Evolutionary conservation across 2,797 vertebrate genomes (phyloP), one percentile per base, ranked within the genome.

Genomic region (Dromococcyx pavoninus): DNA sequence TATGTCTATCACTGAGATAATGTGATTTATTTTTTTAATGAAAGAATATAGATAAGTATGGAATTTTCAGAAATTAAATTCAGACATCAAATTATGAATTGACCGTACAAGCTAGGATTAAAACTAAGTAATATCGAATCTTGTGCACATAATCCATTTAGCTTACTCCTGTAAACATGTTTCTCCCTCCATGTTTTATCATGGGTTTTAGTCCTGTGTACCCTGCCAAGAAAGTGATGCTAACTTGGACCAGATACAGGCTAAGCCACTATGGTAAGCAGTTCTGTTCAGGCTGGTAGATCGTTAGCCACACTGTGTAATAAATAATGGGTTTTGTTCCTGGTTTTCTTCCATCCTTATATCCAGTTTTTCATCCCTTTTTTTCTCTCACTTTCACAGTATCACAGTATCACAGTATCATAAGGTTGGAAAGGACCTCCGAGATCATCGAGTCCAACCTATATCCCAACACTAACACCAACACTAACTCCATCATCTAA

Each of bases 101-200:
- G 48, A 21, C 1, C 0, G 17, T 8, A 43, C 2, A 3, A 75
- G 27, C 17, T 18, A n/a, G 58, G 39, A 43, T 51, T 9, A 39
- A 0, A 0, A 35, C 35, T 22, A 44, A 73, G 56, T 22, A 70
- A 21, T 17, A 57, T 33, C 30, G 25, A 13, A 30, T 24, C 18
- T 32, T 35, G 16, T 4, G 41, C 58, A 9, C 33, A 2, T 14
- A 61, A 87, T 9, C 41, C 48, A 4, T 9, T 57, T 13, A 19
- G 41, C n/a, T 77, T 22, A 14, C 17, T 69, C 37, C 28, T 17
- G 33, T 14, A 35, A 77, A 51, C 48, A 8, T 3, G 27, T 24
- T 33, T 17, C 50, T 43, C 39, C 17, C 25, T 15, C 54, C 12
- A 0, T 3, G 8, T 46, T 67, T 35, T 18, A 65, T 2, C 33